Percentiles rank a stretch among this genome's conserved stretches.
These are phyloP conservation scores for Lemur catta DNA, from an alignment of 2,797 vertebrate species.

Conservation along the genomic window DNA sequence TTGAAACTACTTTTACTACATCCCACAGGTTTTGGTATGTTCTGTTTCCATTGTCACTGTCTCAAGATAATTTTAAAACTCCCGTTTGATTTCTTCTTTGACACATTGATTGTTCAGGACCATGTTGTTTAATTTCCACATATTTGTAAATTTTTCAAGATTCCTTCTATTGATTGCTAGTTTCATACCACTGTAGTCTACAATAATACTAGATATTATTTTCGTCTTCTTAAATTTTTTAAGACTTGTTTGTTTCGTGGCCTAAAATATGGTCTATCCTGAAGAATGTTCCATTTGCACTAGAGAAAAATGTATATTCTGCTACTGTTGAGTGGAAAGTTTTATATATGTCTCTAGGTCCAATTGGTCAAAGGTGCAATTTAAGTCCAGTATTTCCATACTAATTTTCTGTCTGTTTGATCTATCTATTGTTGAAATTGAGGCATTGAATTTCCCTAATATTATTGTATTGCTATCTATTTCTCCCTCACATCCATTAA, in stretches of 20 bases:
- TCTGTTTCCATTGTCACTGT: not conserved
- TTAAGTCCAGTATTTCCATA: not conserved
- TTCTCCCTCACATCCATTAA: not conserved
- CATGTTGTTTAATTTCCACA: not conserved
- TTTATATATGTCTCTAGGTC: not conserved
- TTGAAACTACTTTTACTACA: not conserved
- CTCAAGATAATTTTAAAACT: not conserved
- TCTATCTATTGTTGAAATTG: not conserved
- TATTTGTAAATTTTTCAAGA: not conserved
- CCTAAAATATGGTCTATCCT: not conserved
- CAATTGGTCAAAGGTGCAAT: not conserved
- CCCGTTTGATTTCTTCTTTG: not conserved
- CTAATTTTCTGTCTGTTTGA: not conserved
- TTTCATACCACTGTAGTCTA: not conserved
- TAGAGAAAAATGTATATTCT: not conserved
- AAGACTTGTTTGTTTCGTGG: not conserved
- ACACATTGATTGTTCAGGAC: not conserved
- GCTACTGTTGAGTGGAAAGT: not conserved
- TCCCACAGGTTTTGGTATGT: not conserved
- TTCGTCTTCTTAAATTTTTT: not conserved
- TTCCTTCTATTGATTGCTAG: not conserved
- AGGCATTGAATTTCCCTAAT: not conserved
- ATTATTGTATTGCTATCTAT: not conserved
- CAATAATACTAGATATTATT: not conserved
- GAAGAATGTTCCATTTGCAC: not conserved